These are phyloP conservation scores for Bubalus kerabau DNA, from an alignment of 2,113 vertebrate genomes.

Conservation along the genomic window DNA sequence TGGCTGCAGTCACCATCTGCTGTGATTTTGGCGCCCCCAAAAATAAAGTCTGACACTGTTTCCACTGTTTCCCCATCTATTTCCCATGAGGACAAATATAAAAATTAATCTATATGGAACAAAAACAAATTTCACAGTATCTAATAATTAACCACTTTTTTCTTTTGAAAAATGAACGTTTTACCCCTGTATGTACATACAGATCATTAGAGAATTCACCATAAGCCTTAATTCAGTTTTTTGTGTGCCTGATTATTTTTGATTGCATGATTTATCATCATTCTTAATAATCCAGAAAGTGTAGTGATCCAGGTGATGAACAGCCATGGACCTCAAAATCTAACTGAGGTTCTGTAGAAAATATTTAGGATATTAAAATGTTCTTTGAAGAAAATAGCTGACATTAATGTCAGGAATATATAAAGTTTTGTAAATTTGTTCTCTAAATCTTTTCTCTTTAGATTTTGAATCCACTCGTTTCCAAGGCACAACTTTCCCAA, in stretches of 20 bases:
- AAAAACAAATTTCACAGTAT: conserved; percentile 5
- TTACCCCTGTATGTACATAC: neutral
- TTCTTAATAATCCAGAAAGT: neutral
- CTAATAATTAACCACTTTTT: neutral
- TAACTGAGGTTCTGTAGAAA: conserved; percentile 12
- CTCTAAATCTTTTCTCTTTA: conserved; percentile 69
- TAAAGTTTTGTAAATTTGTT: conserved; percentile 16
- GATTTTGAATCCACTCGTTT: conserved; percentile 93
- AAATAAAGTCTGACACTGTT: too few species aligned
- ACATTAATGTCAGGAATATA: neutral
- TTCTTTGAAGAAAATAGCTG: conserved; percentile 12
- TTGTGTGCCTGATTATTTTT: neutral
- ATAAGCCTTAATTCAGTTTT: neutral
- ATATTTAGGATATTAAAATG: neutral
- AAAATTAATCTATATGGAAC: neutral
- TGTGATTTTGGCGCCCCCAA: too few species aligned
- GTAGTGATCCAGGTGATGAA: neutral
- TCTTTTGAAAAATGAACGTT: conserved; percentile 10
- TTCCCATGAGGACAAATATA: neutral
- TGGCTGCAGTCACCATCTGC: too few species aligned
- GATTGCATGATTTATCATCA: neutral
- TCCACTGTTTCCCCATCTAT: too few species aligned
- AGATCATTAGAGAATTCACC: neutral
- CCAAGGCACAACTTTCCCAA: conserved; percentile 92
- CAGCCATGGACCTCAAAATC: neutral